Evolutionary conservation across 2,888 invertebrate genomes (phyloP).

Genomic region (Cheilosia grossa): DNA sequence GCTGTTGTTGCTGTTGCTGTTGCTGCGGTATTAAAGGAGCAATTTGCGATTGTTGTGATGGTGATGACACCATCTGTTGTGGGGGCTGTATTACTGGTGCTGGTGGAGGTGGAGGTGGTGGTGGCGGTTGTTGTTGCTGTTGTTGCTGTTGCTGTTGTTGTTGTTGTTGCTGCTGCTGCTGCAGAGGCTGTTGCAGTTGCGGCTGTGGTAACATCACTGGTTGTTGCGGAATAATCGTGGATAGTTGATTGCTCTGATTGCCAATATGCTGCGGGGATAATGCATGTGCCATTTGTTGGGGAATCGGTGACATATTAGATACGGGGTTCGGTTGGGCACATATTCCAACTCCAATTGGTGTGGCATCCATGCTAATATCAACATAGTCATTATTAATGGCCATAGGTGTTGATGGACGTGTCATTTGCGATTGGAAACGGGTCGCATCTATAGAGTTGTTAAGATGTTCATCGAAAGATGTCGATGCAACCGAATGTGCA

Average conservation of each 20-base stretch:
- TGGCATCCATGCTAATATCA: conserved; percentile 76
- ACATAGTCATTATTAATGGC: conserved; percentile 75
- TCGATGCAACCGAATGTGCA: conserved; percentile 88
- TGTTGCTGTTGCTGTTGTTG: conserved; percentile 42
- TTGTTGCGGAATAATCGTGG: conserved; percentile 71
- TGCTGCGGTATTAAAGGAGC: conserved; percentile 45
- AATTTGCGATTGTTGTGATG: conserved; percentile 75
- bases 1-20: conserved; percentile 28
- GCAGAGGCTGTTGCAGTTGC: conserved; percentile 67
- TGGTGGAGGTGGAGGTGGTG: conserved; percentile 37
- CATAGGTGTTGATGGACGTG: conserved; percentile 78
- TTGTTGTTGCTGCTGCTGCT: conserved; percentile 41
- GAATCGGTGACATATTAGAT: conserved; percentile 79
- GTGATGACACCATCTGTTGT: conserved; percentile 75
- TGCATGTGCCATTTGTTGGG: conserved; percentile 68
- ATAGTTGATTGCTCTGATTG: conserved; percentile 70
- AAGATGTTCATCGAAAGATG: conserved; percentile 85
- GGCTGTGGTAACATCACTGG: conserved; percentile 60
- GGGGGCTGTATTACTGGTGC: conserved; percentile 73
- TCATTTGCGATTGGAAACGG: conserved; percentile 82
- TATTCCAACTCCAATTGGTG: conserved; percentile 36
- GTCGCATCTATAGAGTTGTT: conserved; percentile 81
- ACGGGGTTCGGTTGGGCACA: conserved; percentile 67
- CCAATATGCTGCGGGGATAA: conserved; percentile 69
- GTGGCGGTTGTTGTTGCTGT: conserved; percentile 50